Conservation (phyloP, 2,888 invertebrate genomes). For the Lobophora halterata region DNA sequence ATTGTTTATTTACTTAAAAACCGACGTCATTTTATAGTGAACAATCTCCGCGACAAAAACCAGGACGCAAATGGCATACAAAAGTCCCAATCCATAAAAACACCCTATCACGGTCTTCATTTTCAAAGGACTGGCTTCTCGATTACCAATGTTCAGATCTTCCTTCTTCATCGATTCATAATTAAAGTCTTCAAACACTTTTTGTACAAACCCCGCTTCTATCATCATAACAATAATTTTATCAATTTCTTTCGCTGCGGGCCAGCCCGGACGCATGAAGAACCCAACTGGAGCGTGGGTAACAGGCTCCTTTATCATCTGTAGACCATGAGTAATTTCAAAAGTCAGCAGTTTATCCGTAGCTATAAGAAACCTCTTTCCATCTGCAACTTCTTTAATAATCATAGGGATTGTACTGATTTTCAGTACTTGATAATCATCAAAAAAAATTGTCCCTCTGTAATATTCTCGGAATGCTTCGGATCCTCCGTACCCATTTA, state of each 20-base stretch:
- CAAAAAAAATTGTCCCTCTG: constrained; percentile 35
- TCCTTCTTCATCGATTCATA: constrained; percentile 15
- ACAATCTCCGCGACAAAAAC: constrained; percentile 45
- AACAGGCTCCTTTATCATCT: constrained; percentile 42
- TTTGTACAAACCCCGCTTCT: constrained; percentile 44
- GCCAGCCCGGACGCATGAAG: constrained; percentile 56
- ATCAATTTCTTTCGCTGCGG: constrained; percentile 40
- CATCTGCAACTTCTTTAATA: constrained; percentile 39
- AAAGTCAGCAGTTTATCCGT: constrained; percentile 32
- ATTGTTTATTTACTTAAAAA: too few species aligned
- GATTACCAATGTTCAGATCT: constrained; percentile 5
- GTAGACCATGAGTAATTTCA: constrained; percentile 34
- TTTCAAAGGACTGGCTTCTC: constrained; percentile 32
- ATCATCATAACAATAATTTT: constrained; percentile 32
- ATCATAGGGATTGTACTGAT: constrained; percentile 29
- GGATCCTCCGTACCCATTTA: constrained; percentile 48
- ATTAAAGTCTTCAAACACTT: constrained; percentile 27
- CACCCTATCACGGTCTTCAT: constrained; percentile 42
- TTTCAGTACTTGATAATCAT: constrained; percentile 32
- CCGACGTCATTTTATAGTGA: constrained; percentile 18
- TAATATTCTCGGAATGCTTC: constrained; percentile 36
- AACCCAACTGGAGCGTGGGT: constrained; percentile 36
- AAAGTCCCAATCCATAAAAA: constrained; percentile 44
- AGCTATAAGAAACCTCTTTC: constrained; percentile 45
- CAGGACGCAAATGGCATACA: constrained; percentile 39